A percentile compares a stretch with the other conserved stretches of the same genome.
These are phyloP conservation scores for Mustelus asterias DNA, from an alignment of 2,113 vertebrate species.

Conservation along the genomic window DNA sequence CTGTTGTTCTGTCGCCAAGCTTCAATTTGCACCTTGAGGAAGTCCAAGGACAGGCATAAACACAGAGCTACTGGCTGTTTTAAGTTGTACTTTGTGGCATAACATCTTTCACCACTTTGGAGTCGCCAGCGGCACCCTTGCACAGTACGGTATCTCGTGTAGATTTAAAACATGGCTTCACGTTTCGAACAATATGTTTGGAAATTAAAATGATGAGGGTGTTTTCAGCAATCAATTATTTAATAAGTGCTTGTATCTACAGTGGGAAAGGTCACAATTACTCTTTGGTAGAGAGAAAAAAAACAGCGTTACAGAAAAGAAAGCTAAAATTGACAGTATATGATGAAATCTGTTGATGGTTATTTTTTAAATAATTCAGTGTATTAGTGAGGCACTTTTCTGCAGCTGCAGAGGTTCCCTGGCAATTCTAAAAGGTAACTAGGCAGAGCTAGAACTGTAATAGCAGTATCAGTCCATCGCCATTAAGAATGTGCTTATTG, in stretches of 20 bases:
- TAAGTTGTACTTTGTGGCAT: slow-evolving; percentile 1
- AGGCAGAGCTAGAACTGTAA: neutral
- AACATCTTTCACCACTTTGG: neutral
- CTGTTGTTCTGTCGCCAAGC: neutral
- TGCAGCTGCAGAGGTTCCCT: too few relatives aligned
- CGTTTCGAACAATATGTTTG: neutral
- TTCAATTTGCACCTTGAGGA: neutral
- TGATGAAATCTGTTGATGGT: neutral
- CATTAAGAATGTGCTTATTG: neutral
- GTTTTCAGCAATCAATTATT: neutral
- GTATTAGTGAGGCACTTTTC: neutral
- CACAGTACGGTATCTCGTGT: neutral
- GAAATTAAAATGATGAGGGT: neutral
- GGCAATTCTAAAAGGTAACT: neutral
- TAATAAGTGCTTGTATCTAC: neutral
- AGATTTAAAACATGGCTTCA: neutral
- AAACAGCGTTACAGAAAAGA: neutral
- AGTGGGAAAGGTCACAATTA: neutral
- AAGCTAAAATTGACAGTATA: neutral
- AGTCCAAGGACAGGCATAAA: neutral
- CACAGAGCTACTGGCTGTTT: neutral
- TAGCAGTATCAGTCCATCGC: neutral
- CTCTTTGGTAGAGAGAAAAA: neutral
- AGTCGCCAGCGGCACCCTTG: neutral
- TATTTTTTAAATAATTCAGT: neutral